Evolutionary conservation across 2,888 invertebrate species (phyloP).

Genomic region (Halocaridina rubra): DNA sequence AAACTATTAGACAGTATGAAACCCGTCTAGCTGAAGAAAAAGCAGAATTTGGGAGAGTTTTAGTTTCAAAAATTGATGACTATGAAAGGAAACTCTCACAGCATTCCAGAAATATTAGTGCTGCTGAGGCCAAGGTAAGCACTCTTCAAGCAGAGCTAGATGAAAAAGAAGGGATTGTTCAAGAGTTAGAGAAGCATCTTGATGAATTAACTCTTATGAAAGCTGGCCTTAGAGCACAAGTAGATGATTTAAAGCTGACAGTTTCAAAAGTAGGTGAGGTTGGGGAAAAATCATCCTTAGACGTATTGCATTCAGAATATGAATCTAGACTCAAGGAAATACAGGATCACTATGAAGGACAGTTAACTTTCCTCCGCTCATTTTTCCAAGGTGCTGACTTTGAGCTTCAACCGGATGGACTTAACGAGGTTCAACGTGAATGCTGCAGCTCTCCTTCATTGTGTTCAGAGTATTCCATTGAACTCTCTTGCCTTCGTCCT

Average conservation of each 20-base stretch:
- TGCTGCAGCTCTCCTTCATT: constrained; percentile 29
- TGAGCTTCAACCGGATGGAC: constrained; percentile 4
- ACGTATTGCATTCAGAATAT: constrained; percentile 33
- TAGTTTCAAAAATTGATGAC: constrained; percentile 51
- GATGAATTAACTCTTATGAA: constrained; percentile 47
- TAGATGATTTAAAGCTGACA: constrained; percentile 39
- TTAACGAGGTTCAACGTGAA: background rate
- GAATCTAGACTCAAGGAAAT: constrained; percentile 28
- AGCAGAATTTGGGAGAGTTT: constrained; percentile 60
- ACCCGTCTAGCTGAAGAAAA: constrained; percentile 50
- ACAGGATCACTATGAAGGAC: constrained; percentile 42
- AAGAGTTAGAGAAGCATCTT: constrained; percentile 49
- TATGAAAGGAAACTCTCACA: constrained; percentile 46
- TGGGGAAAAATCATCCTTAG: constrained; percentile 6
- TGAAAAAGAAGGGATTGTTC: constrained; percentile 50
- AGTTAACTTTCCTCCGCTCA: constrained; percentile 18
- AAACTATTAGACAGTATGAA: constrained; percentile 21
- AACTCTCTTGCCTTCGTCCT: constrained; percentile 42
- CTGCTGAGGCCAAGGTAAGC: constrained; percentile 27
- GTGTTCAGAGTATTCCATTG: constrained; percentile 45
- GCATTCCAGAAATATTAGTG: constrained; percentile 32
- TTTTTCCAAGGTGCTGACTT: constrained; percentile 20
- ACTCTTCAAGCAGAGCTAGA: constrained; percentile 47
- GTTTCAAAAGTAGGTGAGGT: constrained; percentile 4
- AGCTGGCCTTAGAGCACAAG: constrained; percentile 32